phyloP scores from a whole-genome alignment of 2,797 vertebrate genomes.

The Pteropus rufus region DNA sequence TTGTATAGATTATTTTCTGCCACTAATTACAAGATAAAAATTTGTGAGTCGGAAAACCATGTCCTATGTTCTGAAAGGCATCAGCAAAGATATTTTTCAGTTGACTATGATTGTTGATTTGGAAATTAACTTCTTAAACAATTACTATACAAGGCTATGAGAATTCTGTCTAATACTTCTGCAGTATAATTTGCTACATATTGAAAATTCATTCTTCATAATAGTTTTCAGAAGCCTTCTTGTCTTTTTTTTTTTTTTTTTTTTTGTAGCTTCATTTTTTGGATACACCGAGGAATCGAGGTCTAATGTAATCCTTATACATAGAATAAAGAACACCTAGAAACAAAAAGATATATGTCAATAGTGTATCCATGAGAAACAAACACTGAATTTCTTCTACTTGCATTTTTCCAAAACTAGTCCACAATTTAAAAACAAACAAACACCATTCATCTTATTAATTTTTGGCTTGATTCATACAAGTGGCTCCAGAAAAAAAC shows the following conservation, averaged over 20 bases:
- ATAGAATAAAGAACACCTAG: constrained; percentile 84
- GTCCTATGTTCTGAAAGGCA: background rate
- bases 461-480: background rate
- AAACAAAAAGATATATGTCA: background rate
- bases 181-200: background rate
- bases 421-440: background rate
- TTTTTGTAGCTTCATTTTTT: constrained; percentile 67
- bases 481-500: background rate
- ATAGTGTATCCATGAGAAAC: background rate
- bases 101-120: background rate
- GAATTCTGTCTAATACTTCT: background rate
- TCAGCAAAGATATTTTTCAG: background rate
- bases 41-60: background rate
- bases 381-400: background rate
- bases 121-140: background rate
- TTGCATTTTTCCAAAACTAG: background rate
- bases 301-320: constrained; percentile 82
- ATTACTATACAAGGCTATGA: background rate
- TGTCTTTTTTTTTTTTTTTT: background rate
- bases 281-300: constrained; percentile 51
- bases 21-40: background rate
- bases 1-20: constrained; percentile 13
- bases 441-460: background rate
- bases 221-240: background rate
- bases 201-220: background rate